These are phyloP conservation scores for Hetaerina titia DNA, from an alignment of 2,888 invertebrate genomes.

Conservation along the genomic window DNA sequence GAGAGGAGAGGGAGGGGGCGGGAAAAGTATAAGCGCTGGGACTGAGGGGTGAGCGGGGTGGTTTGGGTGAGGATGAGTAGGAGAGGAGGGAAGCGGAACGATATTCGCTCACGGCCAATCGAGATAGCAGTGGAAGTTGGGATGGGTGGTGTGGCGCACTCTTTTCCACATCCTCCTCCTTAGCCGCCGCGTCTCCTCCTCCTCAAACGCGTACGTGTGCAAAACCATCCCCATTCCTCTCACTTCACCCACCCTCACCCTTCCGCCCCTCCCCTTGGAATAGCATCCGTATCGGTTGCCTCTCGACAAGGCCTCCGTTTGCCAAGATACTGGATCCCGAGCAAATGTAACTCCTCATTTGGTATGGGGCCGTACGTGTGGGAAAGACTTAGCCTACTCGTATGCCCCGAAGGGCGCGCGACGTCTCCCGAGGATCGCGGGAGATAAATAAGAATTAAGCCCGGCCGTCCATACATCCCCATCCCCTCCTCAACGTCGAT, in stretches of 20 bases:
- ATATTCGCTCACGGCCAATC: background rate
- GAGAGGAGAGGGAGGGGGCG: background rate
- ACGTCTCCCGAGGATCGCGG: background rate
- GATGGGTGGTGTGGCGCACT: background rate
- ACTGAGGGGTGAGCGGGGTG: background rate
- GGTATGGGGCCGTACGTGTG: background rate
- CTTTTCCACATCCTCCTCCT: background rate
- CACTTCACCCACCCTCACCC: background rate
- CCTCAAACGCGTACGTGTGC: background rate
- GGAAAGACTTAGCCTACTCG: background rate
- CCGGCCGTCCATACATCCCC: background rate
- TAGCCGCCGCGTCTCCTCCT: background rate
- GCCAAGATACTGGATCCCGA: slow-evolving; percentile 35
- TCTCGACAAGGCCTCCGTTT: slow-evolving; percentile 25
- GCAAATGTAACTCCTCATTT: slow-evolving; percentile 34
- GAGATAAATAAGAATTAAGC: slow-evolving; percentile 39
- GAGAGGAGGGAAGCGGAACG: background rate
- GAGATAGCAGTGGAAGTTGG: background rate
- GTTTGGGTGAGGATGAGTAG: background rate
- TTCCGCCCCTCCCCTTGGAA: background rate
- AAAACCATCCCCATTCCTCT: background rate
- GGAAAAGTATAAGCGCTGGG: background rate
- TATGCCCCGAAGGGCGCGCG: background rate
- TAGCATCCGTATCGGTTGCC: slow-evolving; percentile 32
- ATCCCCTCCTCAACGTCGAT: background rate